These are phyloP conservation scores for Alloplasta piceator DNA, from an alignment of 2,888 invertebrate genomes.

Conservation along the genomic window DNA sequence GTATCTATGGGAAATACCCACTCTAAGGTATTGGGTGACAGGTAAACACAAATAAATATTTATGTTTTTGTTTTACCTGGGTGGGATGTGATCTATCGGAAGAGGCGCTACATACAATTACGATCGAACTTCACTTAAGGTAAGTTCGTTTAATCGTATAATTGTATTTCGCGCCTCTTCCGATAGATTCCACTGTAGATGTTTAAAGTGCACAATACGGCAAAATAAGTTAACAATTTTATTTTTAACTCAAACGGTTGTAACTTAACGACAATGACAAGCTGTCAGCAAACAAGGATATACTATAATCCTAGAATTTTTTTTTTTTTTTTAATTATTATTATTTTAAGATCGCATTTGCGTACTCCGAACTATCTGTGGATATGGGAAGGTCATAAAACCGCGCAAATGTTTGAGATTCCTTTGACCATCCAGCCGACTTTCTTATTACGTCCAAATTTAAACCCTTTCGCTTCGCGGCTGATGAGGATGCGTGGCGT, in stretches of 20 bases:
- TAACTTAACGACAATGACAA: conserved; percentile 18
- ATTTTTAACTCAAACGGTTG: conserved; percentile 30
- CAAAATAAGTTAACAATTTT: too few species aligned
- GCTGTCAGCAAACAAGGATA: conserved; percentile 7
- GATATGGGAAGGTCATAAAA: conserved; percentile 38
- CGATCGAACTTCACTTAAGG: too few species aligned
- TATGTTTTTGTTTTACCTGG: conserved; percentile 13
- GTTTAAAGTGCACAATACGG: conserved; percentile 30
- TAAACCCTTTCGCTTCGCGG: conserved; percentile 40
- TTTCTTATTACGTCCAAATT: conserved; percentile 37
- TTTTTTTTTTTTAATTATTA: too few species aligned
- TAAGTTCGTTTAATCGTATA: too few species aligned
- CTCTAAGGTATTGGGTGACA: conserved; percentile 26
- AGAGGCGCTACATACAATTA: too few species aligned
- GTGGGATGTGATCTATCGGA: conserved; percentile 53
- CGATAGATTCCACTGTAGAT: conserved; percentile 44
- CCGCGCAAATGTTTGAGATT: conserved; percentile 33
- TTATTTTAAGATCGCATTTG: conserved; percentile 20
- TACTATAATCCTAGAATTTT: conserved; percentile 7
- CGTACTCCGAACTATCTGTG: conserved; percentile 21
- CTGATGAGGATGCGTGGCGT: too few species aligned
- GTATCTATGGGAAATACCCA: too few species aligned
- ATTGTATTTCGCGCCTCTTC: too few species aligned
- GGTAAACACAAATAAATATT: conserved; percentile 7
- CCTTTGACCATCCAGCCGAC: conserved; percentile 34